Conservation (phyloP, 2,888 invertebrate genomes). For the Caenorhabditis japonica region DNA sequence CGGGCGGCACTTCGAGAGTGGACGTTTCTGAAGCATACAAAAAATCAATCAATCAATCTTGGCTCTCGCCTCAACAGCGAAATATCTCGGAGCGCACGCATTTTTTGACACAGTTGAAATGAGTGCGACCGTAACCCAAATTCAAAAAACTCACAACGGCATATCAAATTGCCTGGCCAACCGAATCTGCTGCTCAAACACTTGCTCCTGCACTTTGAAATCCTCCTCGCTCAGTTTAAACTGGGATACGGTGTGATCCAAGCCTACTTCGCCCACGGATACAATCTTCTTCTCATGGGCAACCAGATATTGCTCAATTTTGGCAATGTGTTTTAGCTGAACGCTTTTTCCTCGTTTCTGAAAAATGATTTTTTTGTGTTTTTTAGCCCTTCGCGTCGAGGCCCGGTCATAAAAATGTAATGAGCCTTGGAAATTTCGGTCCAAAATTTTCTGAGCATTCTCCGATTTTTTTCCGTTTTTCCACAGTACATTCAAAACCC, state of each 20-base stretch:
- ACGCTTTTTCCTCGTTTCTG: slow-evolving; percentile 60
- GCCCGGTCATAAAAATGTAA: background rate
- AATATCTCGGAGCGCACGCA: no score
- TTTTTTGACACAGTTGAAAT: no score
- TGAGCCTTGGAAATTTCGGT: no score
- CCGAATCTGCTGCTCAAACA: slow-evolving; percentile 78
- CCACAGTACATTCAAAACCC: no score
- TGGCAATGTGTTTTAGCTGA: slow-evolving; percentile 74
- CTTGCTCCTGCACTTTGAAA: slow-evolving; percentile 77
- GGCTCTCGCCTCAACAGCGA: no score
- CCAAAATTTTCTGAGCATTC: no score
- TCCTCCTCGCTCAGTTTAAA: slow-evolving; percentile 76
- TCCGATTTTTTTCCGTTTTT: no score
- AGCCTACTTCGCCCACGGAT: slow-evolving; percentile 79
- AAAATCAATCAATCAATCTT: no score
- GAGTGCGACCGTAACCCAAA: no score
- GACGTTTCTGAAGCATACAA: slow-evolving; percentile 77
- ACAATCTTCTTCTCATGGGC: slow-evolving; percentile 72
- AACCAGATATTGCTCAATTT: slow-evolving; percentile 76
- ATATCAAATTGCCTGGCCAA: slow-evolving; percentile 65
- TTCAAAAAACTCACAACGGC: slow-evolving; percentile 63
- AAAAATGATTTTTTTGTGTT: background rate
- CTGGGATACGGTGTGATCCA: slow-evolving; percentile 78
- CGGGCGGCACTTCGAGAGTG: slow-evolving; percentile 79
- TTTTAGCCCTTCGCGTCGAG: no score